These are phyloP conservation scores for Dasysyrphus tricinctus DNA, from an alignment of 2,888 invertebrate species.

Conservation along the genomic window DNA sequence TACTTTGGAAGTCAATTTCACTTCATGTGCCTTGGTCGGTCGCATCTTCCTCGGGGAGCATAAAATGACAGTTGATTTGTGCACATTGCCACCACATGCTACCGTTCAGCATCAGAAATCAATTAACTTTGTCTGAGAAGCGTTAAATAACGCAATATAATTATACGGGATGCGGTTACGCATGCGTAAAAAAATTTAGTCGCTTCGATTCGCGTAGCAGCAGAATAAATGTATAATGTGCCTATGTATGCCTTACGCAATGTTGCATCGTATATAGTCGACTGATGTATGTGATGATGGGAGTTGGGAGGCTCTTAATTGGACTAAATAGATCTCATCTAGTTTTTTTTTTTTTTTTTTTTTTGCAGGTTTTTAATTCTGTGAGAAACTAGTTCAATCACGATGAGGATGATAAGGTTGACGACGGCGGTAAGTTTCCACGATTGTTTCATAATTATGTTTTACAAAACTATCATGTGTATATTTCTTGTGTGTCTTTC, in stretches of 20 bases:
- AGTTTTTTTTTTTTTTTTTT: constrained; percentile 61
- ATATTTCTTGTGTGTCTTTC: constrained; percentile 63
- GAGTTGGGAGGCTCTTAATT: constrained; percentile 62
- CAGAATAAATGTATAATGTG: background rate
- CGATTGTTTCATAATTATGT: constrained; percentile 43
- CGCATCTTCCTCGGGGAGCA: constrained; percentile 61
- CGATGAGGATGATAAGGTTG: constrained; percentile 78
- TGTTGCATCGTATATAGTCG: constrained; percentile 15
- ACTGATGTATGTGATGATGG: constrained; percentile 16
- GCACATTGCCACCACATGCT: constrained; percentile 38
- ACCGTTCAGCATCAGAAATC: constrained; percentile 59
- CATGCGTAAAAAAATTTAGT: constrained; percentile 63
- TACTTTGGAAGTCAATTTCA: constrained; percentile 64
- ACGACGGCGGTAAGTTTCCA: constrained; percentile 79
- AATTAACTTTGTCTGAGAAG: constrained; percentile 69
- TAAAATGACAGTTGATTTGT: constrained; percentile 40
- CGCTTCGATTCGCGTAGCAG: constrained; percentile 27
- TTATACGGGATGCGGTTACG: constrained; percentile 66
- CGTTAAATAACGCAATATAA: constrained; percentile 67
- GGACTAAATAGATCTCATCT: constrained; percentile 70
- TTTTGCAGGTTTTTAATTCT: constrained; percentile 70
- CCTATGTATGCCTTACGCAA: constrained; percentile 47
- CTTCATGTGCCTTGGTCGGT: constrained; percentile 51
- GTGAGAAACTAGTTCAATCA: constrained; percentile 71
- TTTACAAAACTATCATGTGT: constrained; percentile 25